These are phyloP conservation scores for Tetramorium simillimum DNA, from an alignment of 1,140 invertebrate genomes.

Conservation along the genomic window DNA sequence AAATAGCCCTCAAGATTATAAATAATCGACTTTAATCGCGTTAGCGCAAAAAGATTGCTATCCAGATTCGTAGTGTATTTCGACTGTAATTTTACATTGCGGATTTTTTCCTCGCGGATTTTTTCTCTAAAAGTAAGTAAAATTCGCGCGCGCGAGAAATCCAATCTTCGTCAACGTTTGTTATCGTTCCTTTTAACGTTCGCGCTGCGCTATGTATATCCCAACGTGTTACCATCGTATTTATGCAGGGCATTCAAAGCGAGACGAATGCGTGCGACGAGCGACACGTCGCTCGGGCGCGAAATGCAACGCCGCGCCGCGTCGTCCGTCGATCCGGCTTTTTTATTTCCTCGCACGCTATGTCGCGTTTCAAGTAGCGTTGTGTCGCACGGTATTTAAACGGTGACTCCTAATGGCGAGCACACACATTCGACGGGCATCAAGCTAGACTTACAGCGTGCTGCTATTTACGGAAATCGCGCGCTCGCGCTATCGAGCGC, in stretches of 20 bases:
- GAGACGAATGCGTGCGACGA: constrained; percentile 18
- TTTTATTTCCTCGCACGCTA: constrained; percentile 42
- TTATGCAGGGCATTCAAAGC: constrained; percentile 19
- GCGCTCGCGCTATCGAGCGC: background rate
- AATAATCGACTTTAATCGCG: background rate
- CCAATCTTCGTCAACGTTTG: constrained; percentile 11
- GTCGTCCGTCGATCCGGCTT: background rate
- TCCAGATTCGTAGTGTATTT: background rate
- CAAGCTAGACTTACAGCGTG: background rate
- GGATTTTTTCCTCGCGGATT: background rate
- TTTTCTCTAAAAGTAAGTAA: background rate
- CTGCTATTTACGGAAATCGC: constrained; percentile 16
- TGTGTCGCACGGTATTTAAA: constrained; percentile 50
- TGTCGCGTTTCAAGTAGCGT: constrained; percentile 49
- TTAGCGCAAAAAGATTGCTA: background rate
- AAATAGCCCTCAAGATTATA: background rate
- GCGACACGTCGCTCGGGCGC: constrained; percentile 2
- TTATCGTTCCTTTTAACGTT: constrained; percentile 30
- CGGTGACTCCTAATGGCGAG: constrained; percentile 37
- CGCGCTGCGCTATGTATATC: background rate
- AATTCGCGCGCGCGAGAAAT: background rate
- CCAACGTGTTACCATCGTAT: constrained; percentile 21
- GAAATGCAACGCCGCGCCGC: constrained; percentile 11
- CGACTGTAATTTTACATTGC: background rate
- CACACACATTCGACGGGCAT: constrained; percentile 38